Evolutionary conservation across 2,888 invertebrate species (phyloP).

Genomic region (Spodoptera littoralis): DNA sequence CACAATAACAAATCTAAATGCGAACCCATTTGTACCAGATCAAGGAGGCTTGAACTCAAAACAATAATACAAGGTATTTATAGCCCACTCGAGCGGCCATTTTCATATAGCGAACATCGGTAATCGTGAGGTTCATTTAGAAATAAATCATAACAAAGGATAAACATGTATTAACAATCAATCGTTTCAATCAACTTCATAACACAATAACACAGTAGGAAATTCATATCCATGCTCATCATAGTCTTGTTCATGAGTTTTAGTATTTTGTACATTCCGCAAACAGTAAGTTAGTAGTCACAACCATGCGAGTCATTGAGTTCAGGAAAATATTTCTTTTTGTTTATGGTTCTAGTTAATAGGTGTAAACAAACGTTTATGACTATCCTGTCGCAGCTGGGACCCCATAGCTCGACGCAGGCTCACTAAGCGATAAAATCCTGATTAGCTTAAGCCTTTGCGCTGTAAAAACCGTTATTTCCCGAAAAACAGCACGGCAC

Average conservation of each 20-base stretch:
- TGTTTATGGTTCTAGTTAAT: slow-evolving; percentile 54
- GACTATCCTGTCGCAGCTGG: slow-evolving; percentile 75
- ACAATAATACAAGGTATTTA: slow-evolving; percentile 28
- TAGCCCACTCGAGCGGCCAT: slow-evolving; percentile 22
- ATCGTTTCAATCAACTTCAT: slow-evolving; percentile 40
- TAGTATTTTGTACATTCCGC: slow-evolving; percentile 54
- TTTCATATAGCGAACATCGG: slow-evolving; percentile 62
- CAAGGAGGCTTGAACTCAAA: slow-evolving; percentile 32
- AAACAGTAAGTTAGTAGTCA: slow-evolving; percentile 74
- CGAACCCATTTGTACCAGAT: slow-evolving; percentile 18
- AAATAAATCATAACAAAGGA: slow-evolving; percentile 51
- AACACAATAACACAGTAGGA: slow-evolving; percentile 39
- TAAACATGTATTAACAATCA: slow-evolving; percentile 44
- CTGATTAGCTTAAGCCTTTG: slow-evolving; percentile 79
- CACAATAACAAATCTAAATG: slow-evolving; percentile 33
- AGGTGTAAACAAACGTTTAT: slow-evolving; percentile 63
- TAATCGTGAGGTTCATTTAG: slow-evolving; percentile 46
- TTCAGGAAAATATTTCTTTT: slow-evolving; percentile 45
- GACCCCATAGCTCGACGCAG: slow-evolving; percentile 67
- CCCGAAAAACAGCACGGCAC: slow-evolving; percentile 67
- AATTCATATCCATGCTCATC: slow-evolving; percentile 52
- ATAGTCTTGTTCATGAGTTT: slow-evolving; percentile 40
- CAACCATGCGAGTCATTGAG: slow-evolving; percentile 78
- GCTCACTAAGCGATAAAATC: slow-evolving; percentile 72
- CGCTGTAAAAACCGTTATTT: slow-evolving; percentile 74